Evolutionary conservation across 2,888 invertebrate species (phyloP).

Genomic region (Melinaea marsaeus): DNA sequence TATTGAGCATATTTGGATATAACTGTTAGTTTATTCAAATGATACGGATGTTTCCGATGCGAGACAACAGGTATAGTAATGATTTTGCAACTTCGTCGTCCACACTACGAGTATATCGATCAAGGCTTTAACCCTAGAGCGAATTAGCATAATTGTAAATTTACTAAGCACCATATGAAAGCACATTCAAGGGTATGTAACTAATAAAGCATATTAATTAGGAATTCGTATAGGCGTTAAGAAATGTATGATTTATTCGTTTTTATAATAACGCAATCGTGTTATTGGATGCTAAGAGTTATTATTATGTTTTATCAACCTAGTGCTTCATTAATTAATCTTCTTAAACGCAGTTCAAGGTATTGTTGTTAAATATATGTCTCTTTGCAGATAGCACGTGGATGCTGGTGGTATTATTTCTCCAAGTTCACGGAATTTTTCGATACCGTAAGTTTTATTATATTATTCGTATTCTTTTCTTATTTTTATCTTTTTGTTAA

Average conservation of each 20-base stretch:
- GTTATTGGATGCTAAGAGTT: neutral
- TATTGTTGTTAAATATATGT: slow-evolving; percentile 14
- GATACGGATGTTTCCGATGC: neutral
- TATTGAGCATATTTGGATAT: neutral
- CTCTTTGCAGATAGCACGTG: slow-evolving; percentile 83
- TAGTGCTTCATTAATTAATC: no score
- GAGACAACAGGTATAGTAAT: slow-evolving; percentile 2
- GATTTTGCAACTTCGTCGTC: slow-evolving; percentile 11
- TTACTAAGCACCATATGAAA: slow-evolving; percentile 12
- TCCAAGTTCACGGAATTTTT: slow-evolving; percentile 96
- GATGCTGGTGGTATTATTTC: slow-evolving; percentile 96
- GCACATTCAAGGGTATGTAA: slow-evolving; percentile 12
- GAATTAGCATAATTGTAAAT: slow-evolving; percentile 14
- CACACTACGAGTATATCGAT: slow-evolving; percentile 8
- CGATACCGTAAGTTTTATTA: slow-evolving; percentile 82
- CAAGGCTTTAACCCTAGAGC: slow-evolving; percentile 12
- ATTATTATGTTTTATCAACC: neutral
- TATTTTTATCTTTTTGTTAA: no score
- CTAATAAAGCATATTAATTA: slow-evolving; percentile 7
- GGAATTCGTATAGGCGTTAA: slow-evolving; percentile 6
- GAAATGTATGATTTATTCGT: slow-evolving; percentile 5
- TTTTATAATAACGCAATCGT: neutral
- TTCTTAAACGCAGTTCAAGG: neutral
- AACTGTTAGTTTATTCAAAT: slow-evolving; percentile 3
- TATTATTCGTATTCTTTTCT: neutral